Percentiles rank a stretch among this genome's conserved stretches.
Evolutionary conservation across 2,113 vertebrate species (phyloP).

Genomic region (Sciurus niger): DNA sequence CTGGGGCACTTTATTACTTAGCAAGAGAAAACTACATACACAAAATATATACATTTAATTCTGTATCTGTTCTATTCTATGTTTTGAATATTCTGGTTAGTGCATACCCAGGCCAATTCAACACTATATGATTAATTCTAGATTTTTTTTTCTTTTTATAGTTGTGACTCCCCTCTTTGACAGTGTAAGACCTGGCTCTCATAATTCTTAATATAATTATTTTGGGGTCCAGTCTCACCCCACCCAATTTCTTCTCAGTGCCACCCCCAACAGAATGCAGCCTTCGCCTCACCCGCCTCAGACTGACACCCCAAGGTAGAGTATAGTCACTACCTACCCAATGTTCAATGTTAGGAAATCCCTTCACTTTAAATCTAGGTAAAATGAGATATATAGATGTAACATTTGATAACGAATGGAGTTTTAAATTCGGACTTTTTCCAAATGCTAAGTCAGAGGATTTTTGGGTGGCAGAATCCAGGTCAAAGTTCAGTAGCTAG

Average conservation of each 20-base stretch:
- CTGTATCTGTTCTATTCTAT: not conserved
- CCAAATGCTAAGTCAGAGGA: not conserved
- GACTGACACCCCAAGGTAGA: not conserved
- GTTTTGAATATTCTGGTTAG: not conserved
- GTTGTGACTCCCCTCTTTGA: not conserved
- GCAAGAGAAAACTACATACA: not conserved
- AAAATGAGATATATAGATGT: not conserved
- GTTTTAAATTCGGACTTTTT: not conserved
- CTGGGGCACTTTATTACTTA: not conserved
- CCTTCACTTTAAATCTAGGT: conserved; percentile 11
- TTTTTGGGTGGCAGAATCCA: conserved; percentile 21
- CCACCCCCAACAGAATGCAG: not conserved
- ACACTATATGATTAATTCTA: not conserved
- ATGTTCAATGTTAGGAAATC: not conserved
- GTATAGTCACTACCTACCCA: not conserved
- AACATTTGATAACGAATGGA: not conserved
- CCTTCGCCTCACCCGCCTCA: not conserved
- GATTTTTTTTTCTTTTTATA: not conserved
- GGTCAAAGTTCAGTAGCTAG: not conserved
- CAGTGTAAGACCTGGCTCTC: not conserved
- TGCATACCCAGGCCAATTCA: not conserved
- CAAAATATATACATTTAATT: not conserved
- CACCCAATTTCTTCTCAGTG: not conserved
- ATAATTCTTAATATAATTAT: not conserved
- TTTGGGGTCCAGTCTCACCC: not conserved